Conservation (phyloP, 2,888 invertebrate genomes). For the Merodon equestris region DNA sequence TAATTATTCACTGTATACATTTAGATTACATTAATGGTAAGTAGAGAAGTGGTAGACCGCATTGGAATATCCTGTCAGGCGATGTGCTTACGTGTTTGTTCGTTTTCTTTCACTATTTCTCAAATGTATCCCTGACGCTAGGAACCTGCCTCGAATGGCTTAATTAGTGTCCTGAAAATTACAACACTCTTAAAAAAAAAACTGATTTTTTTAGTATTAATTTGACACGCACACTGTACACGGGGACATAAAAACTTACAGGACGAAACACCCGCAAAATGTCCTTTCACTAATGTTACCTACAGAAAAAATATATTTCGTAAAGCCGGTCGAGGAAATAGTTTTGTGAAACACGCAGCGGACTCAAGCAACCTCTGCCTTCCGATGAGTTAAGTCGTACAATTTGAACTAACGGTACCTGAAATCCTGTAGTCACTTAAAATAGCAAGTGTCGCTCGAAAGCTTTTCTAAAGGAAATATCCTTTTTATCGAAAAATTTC, state of each 20-base stretch:
- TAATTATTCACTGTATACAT: constrained; percentile 64
- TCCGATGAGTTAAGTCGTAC: constrained; percentile 49
- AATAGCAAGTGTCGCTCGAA: constrained; percentile 1
- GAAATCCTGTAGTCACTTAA: constrained; percentile 22
- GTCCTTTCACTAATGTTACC: constrained; percentile 4
- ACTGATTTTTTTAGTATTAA: neutral
- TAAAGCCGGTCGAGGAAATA: constrained; percentile 47
- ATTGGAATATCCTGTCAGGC: constrained; percentile 41
- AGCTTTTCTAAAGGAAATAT: constrained; percentile 42
- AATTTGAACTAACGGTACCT: constrained; percentile 49
- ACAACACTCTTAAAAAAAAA: neutral
- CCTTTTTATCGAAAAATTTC: neutral
- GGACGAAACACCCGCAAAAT: too few relatives aligned
- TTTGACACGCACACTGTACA: constrained; percentile 14
- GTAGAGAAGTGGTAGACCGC: constrained; percentile 26
- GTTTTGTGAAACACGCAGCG: neutral
- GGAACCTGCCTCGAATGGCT: constrained; percentile 9
- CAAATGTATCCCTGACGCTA: constrained; percentile 3
- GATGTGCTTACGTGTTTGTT: constrained; percentile 39
- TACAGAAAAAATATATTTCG: constrained; percentile 45
- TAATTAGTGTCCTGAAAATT: constrained; percentile 24
- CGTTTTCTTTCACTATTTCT: constrained; percentile 35
- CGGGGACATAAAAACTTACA: neutral
- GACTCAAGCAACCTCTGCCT: neutral
- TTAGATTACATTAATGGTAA: constrained; percentile 46